Evolutionary conservation across 2,113 vertebrate species (phyloP), one percentile per base, ranked within the genome.

Genomic region (Stercorarius parasiticus): DNA sequence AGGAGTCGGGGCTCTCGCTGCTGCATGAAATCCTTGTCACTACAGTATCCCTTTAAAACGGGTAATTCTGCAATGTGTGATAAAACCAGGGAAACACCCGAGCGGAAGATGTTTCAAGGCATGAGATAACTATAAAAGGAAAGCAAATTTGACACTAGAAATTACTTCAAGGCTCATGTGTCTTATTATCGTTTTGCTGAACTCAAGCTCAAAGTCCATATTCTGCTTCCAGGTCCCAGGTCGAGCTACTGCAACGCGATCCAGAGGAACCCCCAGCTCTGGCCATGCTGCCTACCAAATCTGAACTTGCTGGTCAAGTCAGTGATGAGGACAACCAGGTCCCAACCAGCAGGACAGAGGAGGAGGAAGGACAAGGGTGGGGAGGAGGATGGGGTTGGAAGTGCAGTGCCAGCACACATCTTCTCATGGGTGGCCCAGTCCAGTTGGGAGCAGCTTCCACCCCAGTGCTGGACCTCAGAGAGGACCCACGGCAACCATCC

Each of bases 171-270:
- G 42, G 34, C 29, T 21, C 30, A 0, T 25, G 1, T 6, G 27
- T 25, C 50, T 71, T 8, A 13, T 25, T 7, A 10, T 1, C 20
- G 34, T 21, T 32, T 15, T n/a, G 42, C 42, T 52, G 19, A 79
- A 36, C 32, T 59, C 42, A 10, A 29, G 40, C 49, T 55, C 85
- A 2, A 59, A 83, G 62, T 47, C 64, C 74, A 15, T 3, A 10
- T 9, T 38, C 43, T 53, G 26, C 34, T 72, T 18, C 70, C 69
- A 58, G 19, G 14, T 27, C 40, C 61, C 38, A 53, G 21, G 30
- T 29, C 2, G 4, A 21, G 20, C 20, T 8, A 10, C 2, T 15
- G 15, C 72, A 40, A 3, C 25, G 32, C 0, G 3, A 11, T 2
- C 53, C 70, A 52, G 74, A 50, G 36, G 15, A 64, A 6, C 3